phyloP scores from a whole-genome alignment of 1,140 invertebrate genomes.

The Drosophila prosaltans region DNA sequence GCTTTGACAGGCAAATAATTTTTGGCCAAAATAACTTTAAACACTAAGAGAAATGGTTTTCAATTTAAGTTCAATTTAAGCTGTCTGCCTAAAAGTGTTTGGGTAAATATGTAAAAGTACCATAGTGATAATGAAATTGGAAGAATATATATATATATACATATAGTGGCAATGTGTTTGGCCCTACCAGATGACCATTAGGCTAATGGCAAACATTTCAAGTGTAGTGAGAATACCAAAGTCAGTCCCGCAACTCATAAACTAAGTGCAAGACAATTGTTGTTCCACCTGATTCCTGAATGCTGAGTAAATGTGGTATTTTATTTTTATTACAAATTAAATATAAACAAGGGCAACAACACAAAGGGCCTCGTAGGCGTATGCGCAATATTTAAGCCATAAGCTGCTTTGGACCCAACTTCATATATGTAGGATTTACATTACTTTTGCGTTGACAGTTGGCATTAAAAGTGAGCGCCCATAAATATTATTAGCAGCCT shows the following conservation, averaged over 20 bases:
- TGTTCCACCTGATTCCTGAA: conserved; percentile 1
- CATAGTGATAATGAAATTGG: conserved; percentile 35
- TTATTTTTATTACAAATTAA: conserved; percentile 77
- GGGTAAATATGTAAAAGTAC: conserved; percentile 34
- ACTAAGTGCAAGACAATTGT: neutral
- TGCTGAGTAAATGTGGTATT: conserved; percentile 54
- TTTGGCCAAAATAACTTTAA: conserved; percentile 18
- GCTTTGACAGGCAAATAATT: conserved; percentile 28
- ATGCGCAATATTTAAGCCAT: conserved; percentile 40
- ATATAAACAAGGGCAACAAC: conserved; percentile 39
- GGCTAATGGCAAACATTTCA: neutral
- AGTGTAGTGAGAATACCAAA: neutral
- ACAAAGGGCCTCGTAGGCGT: conserved; percentile 25
- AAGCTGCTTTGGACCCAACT: conserved; percentile 49
- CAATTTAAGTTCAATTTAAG: conserved; percentile 4
- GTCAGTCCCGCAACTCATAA: conserved; percentile 4
- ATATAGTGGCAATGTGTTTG: neutral
- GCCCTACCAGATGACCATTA: neutral
- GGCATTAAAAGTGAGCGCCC: conserved; percentile 73
- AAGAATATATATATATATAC: neutral
- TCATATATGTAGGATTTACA: conserved; percentile 45
- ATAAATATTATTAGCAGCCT: conserved; percentile 76
- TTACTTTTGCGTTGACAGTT: conserved; percentile 70
- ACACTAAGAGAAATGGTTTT: conserved; percentile 1
- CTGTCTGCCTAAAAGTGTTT: conserved; percentile 21